phyloP scores from a whole-genome alignment of 2,888 invertebrate species.

The Invenusta paracnida region DNA sequence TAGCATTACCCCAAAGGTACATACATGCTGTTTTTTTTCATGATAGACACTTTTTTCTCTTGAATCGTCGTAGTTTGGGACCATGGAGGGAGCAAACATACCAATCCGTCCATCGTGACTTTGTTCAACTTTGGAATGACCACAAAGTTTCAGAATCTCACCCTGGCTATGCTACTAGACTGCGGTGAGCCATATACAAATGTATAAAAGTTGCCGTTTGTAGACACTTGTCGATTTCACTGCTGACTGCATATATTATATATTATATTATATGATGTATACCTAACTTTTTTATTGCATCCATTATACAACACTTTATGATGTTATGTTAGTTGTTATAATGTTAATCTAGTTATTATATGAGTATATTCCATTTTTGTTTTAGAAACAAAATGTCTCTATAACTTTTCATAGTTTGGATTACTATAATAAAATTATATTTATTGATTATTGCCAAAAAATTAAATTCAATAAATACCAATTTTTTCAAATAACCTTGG shows the following conservation, averaged over 20 bases:
- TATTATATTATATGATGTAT: no score
- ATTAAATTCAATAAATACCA: no score
- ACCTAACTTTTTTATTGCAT: background rate
- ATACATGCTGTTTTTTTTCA: background rate
- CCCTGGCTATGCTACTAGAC: no score
- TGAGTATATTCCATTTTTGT: background rate
- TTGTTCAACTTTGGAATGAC: no score
- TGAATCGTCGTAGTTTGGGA: background rate
- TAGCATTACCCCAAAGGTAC: background rate
- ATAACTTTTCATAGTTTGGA: background rate
- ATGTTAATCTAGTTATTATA: background rate
- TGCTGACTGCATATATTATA: background rate
- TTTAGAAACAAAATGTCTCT: background rate
- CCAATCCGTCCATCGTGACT: no score
- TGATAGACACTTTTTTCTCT: background rate
- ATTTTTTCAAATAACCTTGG: no score
- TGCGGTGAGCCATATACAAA: background rate
- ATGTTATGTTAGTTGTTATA: background rate
- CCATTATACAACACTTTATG: background rate
- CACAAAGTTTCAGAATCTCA: no score
- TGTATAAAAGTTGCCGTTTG: background rate
- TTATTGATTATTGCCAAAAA: no score
- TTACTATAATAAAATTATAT: no score
- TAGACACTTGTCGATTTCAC: background rate
- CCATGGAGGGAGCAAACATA: background rate